phyloP scores from a whole-genome alignment of 2,113 vertebrate genomes.

The Delphinapterus leucas region DNA sequence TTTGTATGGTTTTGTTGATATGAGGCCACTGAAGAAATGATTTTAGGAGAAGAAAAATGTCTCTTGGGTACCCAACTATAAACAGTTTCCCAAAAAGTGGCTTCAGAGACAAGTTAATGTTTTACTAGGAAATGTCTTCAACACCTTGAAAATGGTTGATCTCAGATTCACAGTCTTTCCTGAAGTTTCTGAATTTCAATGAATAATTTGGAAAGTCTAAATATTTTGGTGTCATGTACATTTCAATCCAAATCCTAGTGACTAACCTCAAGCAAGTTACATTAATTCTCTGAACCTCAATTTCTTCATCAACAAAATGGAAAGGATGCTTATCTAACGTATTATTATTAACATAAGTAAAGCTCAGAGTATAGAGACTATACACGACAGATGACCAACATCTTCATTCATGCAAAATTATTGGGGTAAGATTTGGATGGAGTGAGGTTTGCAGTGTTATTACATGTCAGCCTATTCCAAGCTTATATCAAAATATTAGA shows the following conservation, averaged over 20 bases:
- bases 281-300: background rate
- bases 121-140: constrained; percentile 14
- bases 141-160: background rate
- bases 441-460: background rate
- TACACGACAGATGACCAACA: background rate
- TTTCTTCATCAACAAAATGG: background rate
- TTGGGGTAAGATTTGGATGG: background rate
- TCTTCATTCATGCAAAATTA: background rate
- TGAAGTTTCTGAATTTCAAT: background rate
- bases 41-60: background rate
- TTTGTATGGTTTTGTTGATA: background rate
- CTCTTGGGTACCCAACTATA: background rate
- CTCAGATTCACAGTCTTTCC: background rate
- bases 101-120: background rate
- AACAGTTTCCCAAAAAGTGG: background rate
- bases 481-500: background rate
- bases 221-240: background rate
- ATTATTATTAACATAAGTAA: background rate
- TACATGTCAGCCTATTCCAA: background rate
- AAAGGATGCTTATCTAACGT: background rate
- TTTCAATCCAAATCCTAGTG: background rate
- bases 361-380: background rate
- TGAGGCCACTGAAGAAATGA: background rate
- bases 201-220: constrained; percentile 19
- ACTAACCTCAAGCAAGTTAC: background rate